Conservation (phyloP, 2,113 vertebrate genomes). For the Trichechus manatus region DNA sequence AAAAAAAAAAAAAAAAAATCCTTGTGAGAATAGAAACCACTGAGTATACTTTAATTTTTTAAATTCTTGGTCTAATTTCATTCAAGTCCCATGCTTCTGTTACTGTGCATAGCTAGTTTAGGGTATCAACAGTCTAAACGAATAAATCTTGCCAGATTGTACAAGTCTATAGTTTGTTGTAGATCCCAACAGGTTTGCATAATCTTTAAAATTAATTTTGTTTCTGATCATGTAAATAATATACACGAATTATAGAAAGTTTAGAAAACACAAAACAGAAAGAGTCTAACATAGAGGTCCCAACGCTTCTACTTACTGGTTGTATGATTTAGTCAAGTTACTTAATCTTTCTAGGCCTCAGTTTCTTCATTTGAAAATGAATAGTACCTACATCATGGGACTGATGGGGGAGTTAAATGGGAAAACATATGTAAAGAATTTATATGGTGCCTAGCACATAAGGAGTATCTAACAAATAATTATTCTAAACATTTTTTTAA, state of each 20-base stretch:
- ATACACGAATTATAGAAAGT: background rate
- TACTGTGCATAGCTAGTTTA: background rate
- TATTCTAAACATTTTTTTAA: background rate
- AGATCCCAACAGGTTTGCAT: background rate
- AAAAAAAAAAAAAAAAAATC: constrained; percentile 1
- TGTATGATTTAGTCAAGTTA: background rate
- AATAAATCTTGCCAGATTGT: background rate
- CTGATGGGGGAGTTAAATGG: background rate
- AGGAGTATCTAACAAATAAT: background rate
- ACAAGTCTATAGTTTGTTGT: background rate
- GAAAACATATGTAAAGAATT: constrained; percentile 3
- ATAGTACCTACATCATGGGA: background rate
- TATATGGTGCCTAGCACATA: background rate
- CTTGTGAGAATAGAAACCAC: constrained; percentile 5
- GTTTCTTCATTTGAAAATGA: background rate
- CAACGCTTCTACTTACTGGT: background rate
- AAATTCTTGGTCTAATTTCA: constrained; percentile 11
- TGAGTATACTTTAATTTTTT: background rate
- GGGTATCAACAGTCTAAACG: background rate
- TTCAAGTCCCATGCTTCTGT: background rate
- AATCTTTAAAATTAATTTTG: constrained; percentile 49
- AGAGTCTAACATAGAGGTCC: background rate
- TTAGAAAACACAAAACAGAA: constrained; percentile 27
- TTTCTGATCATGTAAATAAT: constrained; percentile 24
- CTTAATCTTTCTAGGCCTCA: background rate